Evolutionary conservation across 1,140 invertebrate species (phyloP), one percentile per base, ranked within the genome.

Genomic region (Tetraneura akinire): DNA sequence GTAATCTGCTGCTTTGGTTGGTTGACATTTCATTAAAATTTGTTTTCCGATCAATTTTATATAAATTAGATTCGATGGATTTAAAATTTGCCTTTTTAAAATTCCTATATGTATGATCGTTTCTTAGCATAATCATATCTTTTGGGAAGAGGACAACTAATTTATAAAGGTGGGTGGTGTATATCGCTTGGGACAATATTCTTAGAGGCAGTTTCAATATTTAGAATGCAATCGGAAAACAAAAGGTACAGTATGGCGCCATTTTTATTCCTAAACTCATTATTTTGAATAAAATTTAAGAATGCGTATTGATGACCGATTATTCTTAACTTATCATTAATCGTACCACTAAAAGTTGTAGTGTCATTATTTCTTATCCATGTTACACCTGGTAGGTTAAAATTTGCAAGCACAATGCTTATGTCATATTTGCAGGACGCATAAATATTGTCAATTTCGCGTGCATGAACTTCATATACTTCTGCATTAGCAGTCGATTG

Each of bases 251-350:
- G 21, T 60, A 60, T 10, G 11, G 57, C 21, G 9, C 1, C 11
- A 9, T 60, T 26, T 10, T 29, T 11, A 29, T 60, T 26, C 26
- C 57, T 60, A 29, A 60, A 3, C 8, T 60, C 23, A 29, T 60
- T 60, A 60, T 26, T 60, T 60, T 60, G 26, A 60, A 14, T 9
- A 23, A 60, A 26, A 29, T 60, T 60, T 60, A 60, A 60, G 21
- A 60, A 29, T 10, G 23, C 57, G 26, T 60, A 60, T 60, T 60
- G 21, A 29, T 60, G 57, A n/a, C 21, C 1, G 26, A 62, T 26
- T 62, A 62, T 32, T 62, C 57, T 62, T 62, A 0, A 21, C 23
- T 62, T 29, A 11, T 62, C 57, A 62, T 62, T 62, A 62, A 62
- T 62, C 29, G 57, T 62, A 62, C 57, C 57, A 62, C 57, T 11